A percentile compares a stretch with the other conserved stretches of the same genome.
Conservation (phyloP, 2,888 invertebrate genomes). For the Sericinus montela region DNA sequence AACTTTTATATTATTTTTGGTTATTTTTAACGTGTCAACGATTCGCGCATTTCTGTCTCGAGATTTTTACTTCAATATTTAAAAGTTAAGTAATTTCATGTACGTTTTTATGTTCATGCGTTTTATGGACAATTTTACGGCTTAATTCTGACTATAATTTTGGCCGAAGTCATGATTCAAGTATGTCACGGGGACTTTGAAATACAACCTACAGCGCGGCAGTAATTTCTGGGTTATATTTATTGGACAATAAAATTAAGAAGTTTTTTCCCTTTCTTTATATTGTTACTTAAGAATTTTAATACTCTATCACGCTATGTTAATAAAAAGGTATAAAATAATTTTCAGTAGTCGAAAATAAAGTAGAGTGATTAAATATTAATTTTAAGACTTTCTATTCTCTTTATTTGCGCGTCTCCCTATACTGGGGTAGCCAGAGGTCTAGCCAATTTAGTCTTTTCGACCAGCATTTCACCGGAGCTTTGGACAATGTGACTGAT, state of each 20-base stretch:
- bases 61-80: slow-evolving; percentile 1
- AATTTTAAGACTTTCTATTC: no score
- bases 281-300: no score
- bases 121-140: slow-evolving; percentile 21
- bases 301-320: no score
- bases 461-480: no score
- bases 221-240: not conserved
- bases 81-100: no score
- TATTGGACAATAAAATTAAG: slow-evolving; percentile 10
- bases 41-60: slow-evolving; percentile 8
- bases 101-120: slow-evolving; percentile 9
- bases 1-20: slow-evolving; percentile 1
- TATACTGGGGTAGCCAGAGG: no score
- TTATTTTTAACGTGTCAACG: slow-evolving; percentile 16
- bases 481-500: no score
- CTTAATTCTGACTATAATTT: slow-evolving; percentile 16
- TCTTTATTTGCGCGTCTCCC: no score
- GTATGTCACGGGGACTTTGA: not conserved
- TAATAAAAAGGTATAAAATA: no score
- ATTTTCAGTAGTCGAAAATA: no score
- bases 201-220: not conserved
- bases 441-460: no score
- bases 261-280: not conserved
- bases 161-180: not conserved
- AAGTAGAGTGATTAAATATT: no score